Evolutionary conservation across 2,113 vertebrate species (phyloP), one percentile per base, ranked within the genome.

Genomic region (Leucoraja erinaceus): DNA sequence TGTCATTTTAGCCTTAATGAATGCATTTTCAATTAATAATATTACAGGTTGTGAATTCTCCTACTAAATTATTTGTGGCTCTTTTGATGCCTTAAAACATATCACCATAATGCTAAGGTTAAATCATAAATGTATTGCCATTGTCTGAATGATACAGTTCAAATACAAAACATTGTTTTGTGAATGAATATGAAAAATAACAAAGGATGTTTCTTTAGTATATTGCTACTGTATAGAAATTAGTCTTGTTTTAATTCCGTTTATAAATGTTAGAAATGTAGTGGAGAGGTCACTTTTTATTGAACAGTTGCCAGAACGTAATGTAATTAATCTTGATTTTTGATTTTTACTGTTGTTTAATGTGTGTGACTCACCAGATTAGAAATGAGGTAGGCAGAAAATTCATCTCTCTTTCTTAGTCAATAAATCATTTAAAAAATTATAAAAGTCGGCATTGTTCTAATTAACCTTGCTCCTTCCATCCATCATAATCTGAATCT

Each of bases 381-480:
- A 66, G 61, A 88, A 88, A 88, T 31, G n/a, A 63, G 5, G 59
- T 14, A 88, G 59, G 83, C 11, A 88, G 59, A 63, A 88, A 66
- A 88, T 66, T 31, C n/a, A n/a, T 88, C 83, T 88, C 59, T 83
- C 7, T 61, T 86, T 61, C 54, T 31, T 12, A 86, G 61, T 88
- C 83, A 88, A 63, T 88, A 88, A 88, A 66, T 88, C 83, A 88
- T 63, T 63, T 18, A 63, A 28, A 88, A 88, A 88, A 88, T 88
- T 61, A 88, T n/a, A 88, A 63, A 14, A 31, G 59, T 88, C 33
- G 59, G 14, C 59, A 31, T 6, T 88, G 10, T 14, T 63, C 28
- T 63, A n/a, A 33, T 88, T 83, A 31, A 63, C 14, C 83, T 14
- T 88, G 6, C n/a, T 88, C n/a, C 28, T 88, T 63, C 59, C 83